Conservation (phyloP, 2,113 vertebrate species). For the Actenoides lindsayi region DNA sequence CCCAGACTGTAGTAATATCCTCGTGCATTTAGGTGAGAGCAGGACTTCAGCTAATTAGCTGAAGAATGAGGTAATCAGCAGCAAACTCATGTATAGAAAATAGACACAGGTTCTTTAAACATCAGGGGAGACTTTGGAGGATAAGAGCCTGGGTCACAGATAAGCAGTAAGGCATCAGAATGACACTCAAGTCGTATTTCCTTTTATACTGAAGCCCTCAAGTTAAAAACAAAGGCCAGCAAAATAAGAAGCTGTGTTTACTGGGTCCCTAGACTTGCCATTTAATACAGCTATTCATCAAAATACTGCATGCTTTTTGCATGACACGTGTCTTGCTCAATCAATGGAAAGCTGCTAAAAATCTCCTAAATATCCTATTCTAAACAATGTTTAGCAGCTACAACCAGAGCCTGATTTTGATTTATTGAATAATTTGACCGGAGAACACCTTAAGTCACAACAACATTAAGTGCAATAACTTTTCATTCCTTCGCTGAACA, state of each 20-base stretch:
- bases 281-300: slow-evolving; percentile 76
- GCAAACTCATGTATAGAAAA: background rate
- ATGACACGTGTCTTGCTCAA: slow-evolving; percentile 47
- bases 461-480: slow-evolving; percentile 71
- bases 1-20: background rate
- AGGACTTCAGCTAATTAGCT: background rate
- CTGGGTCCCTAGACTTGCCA: slow-evolving; percentile 52
- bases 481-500: slow-evolving; percentile 66
- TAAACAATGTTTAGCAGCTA: slow-evolving; percentile 41
- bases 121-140: background rate
- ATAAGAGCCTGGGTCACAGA: background rate
- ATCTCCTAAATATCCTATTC: slow-evolving; percentile 49
- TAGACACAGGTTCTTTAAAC: background rate
- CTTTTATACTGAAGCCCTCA: background rate
- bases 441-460: slow-evolving; percentile 71
- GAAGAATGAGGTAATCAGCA: background rate
- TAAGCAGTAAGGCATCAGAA: background rate
- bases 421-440: slow-evolving; percentile 71
- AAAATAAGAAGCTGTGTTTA: slow-evolving; percentile 24
- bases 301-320: slow-evolving; percentile 36
- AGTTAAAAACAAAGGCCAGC: background rate
- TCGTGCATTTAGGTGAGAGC: background rate
- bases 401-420: slow-evolving; percentile 68
- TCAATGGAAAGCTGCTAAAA: slow-evolving; percentile 57
- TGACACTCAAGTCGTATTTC: background rate